Base-by-base conservation (phyloP, 2,888 invertebrate genomes). In the Odontothrips loti region DNA sequence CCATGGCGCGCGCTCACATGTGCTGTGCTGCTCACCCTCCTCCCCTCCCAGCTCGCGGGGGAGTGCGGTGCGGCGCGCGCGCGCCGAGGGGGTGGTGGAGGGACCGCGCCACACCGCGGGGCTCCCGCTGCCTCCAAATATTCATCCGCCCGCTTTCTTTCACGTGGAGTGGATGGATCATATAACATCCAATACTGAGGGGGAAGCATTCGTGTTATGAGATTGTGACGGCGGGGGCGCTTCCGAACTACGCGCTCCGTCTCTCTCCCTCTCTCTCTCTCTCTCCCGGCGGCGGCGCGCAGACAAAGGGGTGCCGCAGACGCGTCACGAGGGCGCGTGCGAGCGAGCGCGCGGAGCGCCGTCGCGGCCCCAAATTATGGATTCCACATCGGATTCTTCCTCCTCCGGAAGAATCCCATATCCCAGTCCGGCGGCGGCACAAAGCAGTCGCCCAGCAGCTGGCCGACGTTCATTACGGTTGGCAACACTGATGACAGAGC, bases 161-260 rank as follows among this genome's bases (percentile, higher is more conserved):
- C 23, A 27, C 23, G 68, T 75, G 68, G 27, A 75, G 68, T 75
- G 68, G 68, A 75, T 75, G 27, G 68, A 75, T 75, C 68, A 27
- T 75, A 27, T 75, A 75, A 75, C 68, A 75, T 75, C 68, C 68
- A 75, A 75, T 75, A 75, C 68, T 8, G 27, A 27, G 68, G 68
- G 68, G 23, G 68, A 23, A 27, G 68, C 68, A 75, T 75, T 75
- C 68, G 27, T 27, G 68, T 27, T 75, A 75, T 75, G 68, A 75
- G 68, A 75, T 75, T 75, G 68, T 27, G 68, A 75, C 34, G 34
- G 34, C 34, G 34, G 34, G 34, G 34, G 34, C 34, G 34, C 34
- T 6, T 43, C 34, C 34, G 34, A 43, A 43, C 34, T 2, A 6
- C 34, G 34, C 34, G 34, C 34, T 6, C 34, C 6, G 3, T 6